Conservation (phyloP, 2,797 vertebrate species). For the Remorina albescens region DNA sequence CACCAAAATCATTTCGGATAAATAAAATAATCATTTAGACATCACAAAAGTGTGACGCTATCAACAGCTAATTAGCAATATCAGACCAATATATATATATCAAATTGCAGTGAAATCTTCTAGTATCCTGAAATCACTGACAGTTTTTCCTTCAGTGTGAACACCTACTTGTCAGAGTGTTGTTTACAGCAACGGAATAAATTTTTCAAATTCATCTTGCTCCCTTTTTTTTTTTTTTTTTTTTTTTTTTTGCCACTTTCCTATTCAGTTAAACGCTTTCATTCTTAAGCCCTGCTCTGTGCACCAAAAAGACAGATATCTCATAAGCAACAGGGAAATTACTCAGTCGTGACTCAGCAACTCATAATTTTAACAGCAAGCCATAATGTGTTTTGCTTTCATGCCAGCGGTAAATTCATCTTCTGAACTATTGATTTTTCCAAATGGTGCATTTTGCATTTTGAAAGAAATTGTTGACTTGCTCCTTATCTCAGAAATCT, state of each 20-base stretch:
- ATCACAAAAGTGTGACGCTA: slow-evolving; percentile 43
- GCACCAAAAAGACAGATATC: slow-evolving; percentile 20
- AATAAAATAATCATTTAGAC: slow-evolving; percentile 64
- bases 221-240: too few species aligned
- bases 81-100: slow-evolving; percentile 41
- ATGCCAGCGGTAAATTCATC: slow-evolving; percentile 39
- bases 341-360: slow-evolving; percentile 38
- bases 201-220: too few species aligned
- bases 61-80: slow-evolving; percentile 52
- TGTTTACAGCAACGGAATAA: not conserved
- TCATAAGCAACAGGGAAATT: slow-evolving; percentile 23
- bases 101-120: slow-evolving; percentile 1
- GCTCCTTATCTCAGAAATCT: slow-evolving; percentile 29
- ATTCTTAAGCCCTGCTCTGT: not conserved
- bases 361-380: slow-evolving; percentile 27
- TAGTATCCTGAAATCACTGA: slow-evolving; percentile 4
- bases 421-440: slow-evolving; percentile 37
- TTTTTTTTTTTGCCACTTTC: slow-evolving; percentile 1
- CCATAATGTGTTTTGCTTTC: slow-evolving; percentile 39
- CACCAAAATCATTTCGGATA: slow-evolving; percentile 60
- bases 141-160: not conserved
- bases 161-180: not conserved
- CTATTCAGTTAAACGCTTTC: not conserved
- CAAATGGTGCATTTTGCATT: slow-evolving; percentile 46
- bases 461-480: slow-evolving; percentile 32